Base-by-base conservation (phyloP, 2,797 vertebrate species). In the Enteromius fasciolatus region DNA sequence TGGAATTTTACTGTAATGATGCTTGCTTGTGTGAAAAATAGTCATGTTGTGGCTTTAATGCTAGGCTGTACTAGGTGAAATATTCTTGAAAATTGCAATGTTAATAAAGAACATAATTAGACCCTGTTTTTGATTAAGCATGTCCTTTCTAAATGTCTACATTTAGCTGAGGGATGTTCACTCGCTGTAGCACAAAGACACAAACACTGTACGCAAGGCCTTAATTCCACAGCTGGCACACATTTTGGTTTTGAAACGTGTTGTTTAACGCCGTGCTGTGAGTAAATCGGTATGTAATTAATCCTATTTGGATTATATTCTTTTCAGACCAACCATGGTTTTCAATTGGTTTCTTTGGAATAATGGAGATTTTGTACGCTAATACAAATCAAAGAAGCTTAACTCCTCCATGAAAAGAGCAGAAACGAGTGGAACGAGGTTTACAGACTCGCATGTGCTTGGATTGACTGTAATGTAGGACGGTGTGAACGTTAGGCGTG, bases 391-490 rank as follows among this genome's bases (percentile, higher is more conserved):
- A 74, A 81, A 81, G 57, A 31, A 44, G 44, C 72, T 81, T 74
- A 75, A 50, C 72, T 41, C 74, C 2, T 2, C 6, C 59, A 17
- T 36, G 59, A 73, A 64, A 81, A 81, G 46, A 75, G 70, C 44
- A 33, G 18, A 18, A 66, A 81, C 2, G 44, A 74, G 80, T 82
- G 80, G 46, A 39, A 63, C 1, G n/a, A 20, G 68, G 28, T 28
- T 39, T 44, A n/a, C 52, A 69, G 77, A 20, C 67, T 61, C n/a
- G 25, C 52, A 3, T 76, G 72, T 68, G 61, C 64, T 36, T 70
- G 76, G 28, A 46, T 72, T 44, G 78, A 78, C 67, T 73, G 31
- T 66, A 52, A 39, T 86, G 67, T 85, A 72, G 85, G 83, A 52
- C n/a, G 36, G 39, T 0, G 52, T 74, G 57, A 67, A 75, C 5